Percentiles rank a stretch among this genome's conserved stretches.
phyloP scores from a whole-genome alignment of 2,113 vertebrate species.

The Zapornia atra region DNA sequence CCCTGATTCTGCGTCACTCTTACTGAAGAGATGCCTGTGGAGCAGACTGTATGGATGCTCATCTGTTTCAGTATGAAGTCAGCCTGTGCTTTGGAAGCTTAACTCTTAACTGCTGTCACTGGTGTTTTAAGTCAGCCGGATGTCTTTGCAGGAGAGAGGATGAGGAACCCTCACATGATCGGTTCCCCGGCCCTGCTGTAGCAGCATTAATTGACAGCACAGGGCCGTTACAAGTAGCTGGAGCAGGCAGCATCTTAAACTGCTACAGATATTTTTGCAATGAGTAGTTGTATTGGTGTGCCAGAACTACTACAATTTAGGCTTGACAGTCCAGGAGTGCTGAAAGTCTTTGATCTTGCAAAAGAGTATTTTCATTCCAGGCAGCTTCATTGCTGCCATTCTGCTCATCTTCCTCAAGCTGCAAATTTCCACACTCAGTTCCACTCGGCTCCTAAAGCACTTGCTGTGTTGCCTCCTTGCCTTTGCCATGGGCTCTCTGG shows the following conservation, averaged over 20 bases:
- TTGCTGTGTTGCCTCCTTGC: neutral
- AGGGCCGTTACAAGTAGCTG: neutral
- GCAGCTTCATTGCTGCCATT: neutral
- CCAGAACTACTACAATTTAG: neutral
- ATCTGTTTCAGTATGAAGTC: neutral
- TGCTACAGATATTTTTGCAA: neutral
- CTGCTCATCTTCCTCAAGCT: neutral
- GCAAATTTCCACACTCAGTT: neutral
- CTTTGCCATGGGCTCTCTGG: neutral
- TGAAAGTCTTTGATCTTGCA: neutral
- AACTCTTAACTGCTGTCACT: neutral
- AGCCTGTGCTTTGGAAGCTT: neutral
- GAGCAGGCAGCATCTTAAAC: neutral
- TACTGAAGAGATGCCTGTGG: neutral
- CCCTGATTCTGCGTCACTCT: neutral
- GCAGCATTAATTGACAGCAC: neutral
- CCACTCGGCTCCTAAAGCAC: neutral
- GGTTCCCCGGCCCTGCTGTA: neutral
- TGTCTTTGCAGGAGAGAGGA: neutral
- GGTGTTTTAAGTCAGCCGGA: neutral
- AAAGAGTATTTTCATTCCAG: neutral
- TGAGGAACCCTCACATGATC: neutral
- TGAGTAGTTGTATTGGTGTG: neutral
- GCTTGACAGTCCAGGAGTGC: neutral
- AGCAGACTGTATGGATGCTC: neutral